Conservation (phyloP, 2,797 vertebrate genomes). For the Tokudaia muenninki region DNA sequence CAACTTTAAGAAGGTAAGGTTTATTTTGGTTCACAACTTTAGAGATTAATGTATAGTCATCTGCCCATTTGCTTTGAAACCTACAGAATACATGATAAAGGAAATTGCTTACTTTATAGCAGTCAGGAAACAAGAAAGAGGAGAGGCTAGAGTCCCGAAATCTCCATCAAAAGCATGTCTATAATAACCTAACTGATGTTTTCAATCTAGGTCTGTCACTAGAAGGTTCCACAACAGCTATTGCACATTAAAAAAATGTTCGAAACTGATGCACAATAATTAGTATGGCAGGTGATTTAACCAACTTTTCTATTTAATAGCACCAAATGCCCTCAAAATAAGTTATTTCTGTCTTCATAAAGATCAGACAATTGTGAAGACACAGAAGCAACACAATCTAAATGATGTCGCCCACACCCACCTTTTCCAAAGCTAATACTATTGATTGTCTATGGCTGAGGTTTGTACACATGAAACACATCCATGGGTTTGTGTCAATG, state of each 20-base stretch:
- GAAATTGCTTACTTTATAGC: background rate
- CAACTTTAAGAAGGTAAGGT: background rate
- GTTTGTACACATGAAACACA: background rate
- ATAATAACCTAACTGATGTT: background rate
- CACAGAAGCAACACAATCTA: slow-evolving; percentile 8
- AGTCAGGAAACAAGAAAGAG: background rate
- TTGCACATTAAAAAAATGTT: background rate
- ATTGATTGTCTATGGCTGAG: background rate
- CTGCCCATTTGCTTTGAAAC: background rate
- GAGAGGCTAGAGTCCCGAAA: background rate
- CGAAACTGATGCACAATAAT: background rate
- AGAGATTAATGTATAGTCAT: background rate
- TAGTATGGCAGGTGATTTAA: background rate
- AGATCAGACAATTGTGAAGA: background rate
- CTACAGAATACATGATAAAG: background rate
- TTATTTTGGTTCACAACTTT: background rate
- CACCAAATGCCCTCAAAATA: background rate
- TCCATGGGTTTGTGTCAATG: background rate
- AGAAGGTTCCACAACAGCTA: background rate
- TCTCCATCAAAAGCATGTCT: background rate
- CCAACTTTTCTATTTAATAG: background rate
- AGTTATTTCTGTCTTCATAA: background rate
- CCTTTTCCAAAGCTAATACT: slow-evolving; percentile 28
- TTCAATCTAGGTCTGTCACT: background rate
- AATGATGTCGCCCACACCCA: background rate